These are phyloP conservation scores for Melopsittacus undulatus DNA, from an alignment of 2,797 vertebrate species.

Conservation along the genomic window DNA sequence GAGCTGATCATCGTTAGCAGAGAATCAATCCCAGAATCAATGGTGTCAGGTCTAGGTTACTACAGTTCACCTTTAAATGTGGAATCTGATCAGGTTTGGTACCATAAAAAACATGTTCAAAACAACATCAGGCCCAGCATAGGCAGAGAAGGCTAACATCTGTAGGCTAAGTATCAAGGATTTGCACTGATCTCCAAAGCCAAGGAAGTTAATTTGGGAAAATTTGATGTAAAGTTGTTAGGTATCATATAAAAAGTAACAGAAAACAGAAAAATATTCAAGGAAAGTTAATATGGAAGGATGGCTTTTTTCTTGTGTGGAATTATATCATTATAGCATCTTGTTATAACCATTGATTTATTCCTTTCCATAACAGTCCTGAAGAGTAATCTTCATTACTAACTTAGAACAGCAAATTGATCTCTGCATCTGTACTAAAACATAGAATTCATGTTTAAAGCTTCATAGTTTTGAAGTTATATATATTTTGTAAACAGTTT, in stretches of 20 bases:
- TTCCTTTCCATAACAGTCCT: slow-evolving; percentile 28
- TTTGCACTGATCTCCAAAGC: not conserved
- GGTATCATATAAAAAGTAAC: not conserved
- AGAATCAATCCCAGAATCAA: not conserved
- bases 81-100: not conserved
- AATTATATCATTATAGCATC: slow-evolving; percentile 34
- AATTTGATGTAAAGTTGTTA: not conserved
- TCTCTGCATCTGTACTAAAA: slow-evolving; percentile 33
- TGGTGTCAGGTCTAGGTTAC: not conserved
- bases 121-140: not conserved
- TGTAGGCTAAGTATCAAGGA: not conserved
- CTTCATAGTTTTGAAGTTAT: not conserved
- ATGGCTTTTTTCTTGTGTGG: not conserved
- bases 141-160: not conserved
- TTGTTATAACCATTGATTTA: not conserved
- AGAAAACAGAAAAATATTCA: not conserved
- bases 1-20: not conserved
- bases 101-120: not conserved
- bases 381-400: not conserved
- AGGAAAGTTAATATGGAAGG: not conserved
- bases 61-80: not conserved
- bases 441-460: slow-evolving; percentile 15
- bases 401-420: slow-evolving; percentile 27
- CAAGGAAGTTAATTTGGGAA: not conserved
- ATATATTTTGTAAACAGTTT: slow-evolving; percentile 11